Base-by-base conservation (phyloP, 2,113 vertebrate genomes). In the Amphiprion percula region DNA sequence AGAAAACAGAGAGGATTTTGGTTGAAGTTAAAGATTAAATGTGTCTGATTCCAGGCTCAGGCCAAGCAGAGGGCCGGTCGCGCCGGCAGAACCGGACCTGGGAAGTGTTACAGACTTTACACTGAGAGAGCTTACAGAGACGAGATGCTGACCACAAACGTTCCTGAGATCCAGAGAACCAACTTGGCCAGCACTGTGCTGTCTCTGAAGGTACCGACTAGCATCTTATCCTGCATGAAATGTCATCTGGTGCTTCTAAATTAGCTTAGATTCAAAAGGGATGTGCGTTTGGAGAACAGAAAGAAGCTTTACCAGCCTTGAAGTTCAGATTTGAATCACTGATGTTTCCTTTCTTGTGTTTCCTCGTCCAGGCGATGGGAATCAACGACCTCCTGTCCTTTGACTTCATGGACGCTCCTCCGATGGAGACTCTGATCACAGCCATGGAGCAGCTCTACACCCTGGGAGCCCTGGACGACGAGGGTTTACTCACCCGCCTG, bases 381-480 rank as follows among this genome's bases (percentile, higher is more conserved):
- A 99, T 99, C 94, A 99, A 99, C 2, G 98, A 99, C 88, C 91
- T 99, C 73, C 94, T 99, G 24, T 99, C 98, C 15, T 99, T 99
- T 64, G 98, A 99, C 93, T 99, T 99, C 60, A 99, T 99, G 98
- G 98, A 99, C 39, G 98, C 98, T 44, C 98, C 98, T 0, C 98
- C 98, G 0, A 99, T 99, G 97, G 98, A 99, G 90, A 99, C 98
- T 1, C 94, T 99, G 21, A 99, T 99, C 89, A 99, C 97, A 10
- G 98, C 98, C 84, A 99, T 99, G 98, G 98, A 99, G 90, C 98
- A 99, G 88, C 95, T 99, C 2, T 99, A 99, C 88, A 99, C 97
- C 0, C 93, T 99, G 85, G 98, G 98, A 56, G 97, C 98, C 26
- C 93, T 99, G 92, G 98, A 99, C 2, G 97, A 99, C 0, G 98